Evolutionary conservation across 2,797 vertebrate species (phyloP), one percentile per base, ranked within the genome.

Genomic region (Sitta carolinensis): DNA sequence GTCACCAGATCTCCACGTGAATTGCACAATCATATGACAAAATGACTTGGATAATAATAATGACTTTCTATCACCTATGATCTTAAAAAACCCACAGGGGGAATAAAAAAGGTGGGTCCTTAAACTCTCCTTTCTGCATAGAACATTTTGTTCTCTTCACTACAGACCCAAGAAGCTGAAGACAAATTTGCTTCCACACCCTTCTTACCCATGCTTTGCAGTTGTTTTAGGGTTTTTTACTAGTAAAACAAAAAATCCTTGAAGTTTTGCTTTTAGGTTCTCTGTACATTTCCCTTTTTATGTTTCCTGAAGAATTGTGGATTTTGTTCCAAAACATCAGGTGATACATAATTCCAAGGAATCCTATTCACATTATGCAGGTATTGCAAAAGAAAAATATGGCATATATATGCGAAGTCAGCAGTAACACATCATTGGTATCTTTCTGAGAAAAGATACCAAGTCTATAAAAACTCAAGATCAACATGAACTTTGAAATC

Each of bases 401-500:
- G 5, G 20, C 52, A 59, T 15, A 93, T 18, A 81, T 95, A 51
- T 2, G 5, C 62, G 47, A 84, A 79, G 77, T 92, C 90, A 96
- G 80, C 87, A 90, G 82, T 40, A 85, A 85, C 58, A 74, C 91
- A 66, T 55, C 88, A 68, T 64, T 64, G 78, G 93, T 97, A 97
- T 97, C 95, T 96, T 76, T 75, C 92, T 27, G 59, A 75, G 75
- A 73, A 93, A 92, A 94, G 89, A 97, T 94, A 94, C 85, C 87
- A 76, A 85, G 94, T 67, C 92, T 90, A 85, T 88, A 95, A 97
- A 93, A 87, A 72, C 90, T 89, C 38, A 76, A 94, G 55, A 94
- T 96, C 90, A 95, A 95, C 92, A 96, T 96, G 95, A 95, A 95
- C 93, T 96, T 94, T 95, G 95, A 95, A 84, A 84, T 83, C 91